phyloP scores from a whole-genome alignment of 1,140 invertebrate species.

The Platorchestia sp. region DNA sequence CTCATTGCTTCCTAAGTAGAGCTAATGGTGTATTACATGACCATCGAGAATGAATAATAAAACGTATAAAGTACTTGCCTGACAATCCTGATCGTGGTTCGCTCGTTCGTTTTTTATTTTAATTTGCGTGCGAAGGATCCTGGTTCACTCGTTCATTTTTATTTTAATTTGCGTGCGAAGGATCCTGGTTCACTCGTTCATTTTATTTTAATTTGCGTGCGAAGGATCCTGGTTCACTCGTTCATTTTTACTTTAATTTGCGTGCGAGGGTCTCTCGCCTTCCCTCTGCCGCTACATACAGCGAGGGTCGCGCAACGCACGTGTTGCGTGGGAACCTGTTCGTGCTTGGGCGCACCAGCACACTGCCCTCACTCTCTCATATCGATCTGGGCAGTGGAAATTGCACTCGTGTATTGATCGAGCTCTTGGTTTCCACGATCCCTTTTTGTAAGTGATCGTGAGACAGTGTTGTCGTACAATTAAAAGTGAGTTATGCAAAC shows the following conservation, averaged over 20 bases:
- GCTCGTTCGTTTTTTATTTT: too few relatives aligned
- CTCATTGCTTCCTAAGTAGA: too few relatives aligned
- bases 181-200: too few relatives aligned
- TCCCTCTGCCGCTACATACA: background rate
- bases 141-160: background rate
- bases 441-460: too few relatives aligned
- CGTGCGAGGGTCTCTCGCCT: background rate
- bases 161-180: background rate
- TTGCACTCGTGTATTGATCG: background rate
- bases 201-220: too few relatives aligned
- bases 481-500: too few relatives aligned
- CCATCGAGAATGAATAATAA: too few relatives aligned
- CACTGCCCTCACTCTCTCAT: conserved; percentile 4
- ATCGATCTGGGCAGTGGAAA: background rate
- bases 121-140: background rate
- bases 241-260: background rate
- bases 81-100: too few relatives aligned
- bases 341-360: background rate
- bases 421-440: background rate
- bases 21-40: too few relatives aligned
- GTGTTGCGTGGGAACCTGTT: conserved; percentile 39
- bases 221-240: background rate
- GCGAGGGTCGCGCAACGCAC: background rate
- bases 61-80: too few relatives aligned
- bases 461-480: too few relatives aligned